Base-by-base conservation (phyloP, 2,113 vertebrate species). In the Clupea harengus region DNA sequence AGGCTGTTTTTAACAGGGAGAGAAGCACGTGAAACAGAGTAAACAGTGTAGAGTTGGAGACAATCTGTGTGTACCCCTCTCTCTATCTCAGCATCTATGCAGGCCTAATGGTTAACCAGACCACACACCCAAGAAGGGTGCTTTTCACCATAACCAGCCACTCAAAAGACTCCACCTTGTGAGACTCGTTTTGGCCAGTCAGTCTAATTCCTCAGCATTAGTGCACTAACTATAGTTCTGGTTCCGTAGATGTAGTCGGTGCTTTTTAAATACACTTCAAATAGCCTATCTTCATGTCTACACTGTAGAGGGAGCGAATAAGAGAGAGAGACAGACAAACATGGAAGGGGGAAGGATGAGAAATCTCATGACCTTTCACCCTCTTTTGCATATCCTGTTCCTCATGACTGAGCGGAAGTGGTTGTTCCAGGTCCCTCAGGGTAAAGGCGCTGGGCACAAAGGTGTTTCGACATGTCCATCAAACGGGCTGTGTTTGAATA, bases 401-500 rank as follows among this genome's bases (percentile, higher is more conserved):
- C 17, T 84, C 83, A 25, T 49, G 54, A 25, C 82, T 83, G 80
- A 84, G 49, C 52, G 82, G 85, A 82, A 88, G 81, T 67, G 47
- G 83, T 88, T 78, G 72, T 20, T 54, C 20, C 78, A 81, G 81
- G 67, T 45, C 81, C 67, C 45, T 75, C 78, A 52, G 46, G 39
- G 45, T 75, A 83, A 81, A 85, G 45, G 84, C 81, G 15, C 20
- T 45, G 64, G 50, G 81, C 81, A 81, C 60, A 60, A 60, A 60
- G 82, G 72, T 32, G 32, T 78, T 28, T 39, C 4, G 72, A 28
- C 72, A 15, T 39, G 72, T 78, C 72, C 15, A 13, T 78, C 72
- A 78, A 32, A 78, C 72, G 20, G 11, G 81, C 82, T 82, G 81
- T 83, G 57, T 82, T 88, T 86, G 72, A 88, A 81, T 39, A 88